These are phyloP conservation scores for Smutsia temminckii DNA, from an alignment of 2,797 vertebrate species.

Conservation along the genomic window DNA sequence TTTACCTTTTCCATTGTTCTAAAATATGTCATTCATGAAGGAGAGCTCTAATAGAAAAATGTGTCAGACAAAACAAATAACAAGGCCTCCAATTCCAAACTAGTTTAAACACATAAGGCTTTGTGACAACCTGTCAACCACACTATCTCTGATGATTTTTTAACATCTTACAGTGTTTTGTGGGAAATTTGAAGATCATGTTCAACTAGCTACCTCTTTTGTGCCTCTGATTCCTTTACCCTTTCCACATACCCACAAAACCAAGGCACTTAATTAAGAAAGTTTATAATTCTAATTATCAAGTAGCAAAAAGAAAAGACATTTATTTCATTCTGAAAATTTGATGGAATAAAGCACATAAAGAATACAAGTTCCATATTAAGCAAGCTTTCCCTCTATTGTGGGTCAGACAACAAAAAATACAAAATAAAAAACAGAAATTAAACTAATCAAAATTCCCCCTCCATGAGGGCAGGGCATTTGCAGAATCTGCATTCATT, in stretches of 20 bases:
- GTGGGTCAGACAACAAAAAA: background rate
- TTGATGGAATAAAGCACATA: background rate
- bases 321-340: constrained; percentile 18
- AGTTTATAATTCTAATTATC: constrained; percentile 38
- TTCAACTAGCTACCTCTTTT: background rate
- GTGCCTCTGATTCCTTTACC: background rate
- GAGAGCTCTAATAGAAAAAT: constrained; percentile 60
- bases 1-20: constrained; percentile 68
- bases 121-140: background rate
- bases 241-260: background rate
- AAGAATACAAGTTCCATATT: background rate
- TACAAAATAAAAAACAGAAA: background rate
- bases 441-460: background rate
- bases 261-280: background rate
- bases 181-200: background rate
- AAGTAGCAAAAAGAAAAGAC: background rate
- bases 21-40: constrained; percentile 51
- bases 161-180: background rate
- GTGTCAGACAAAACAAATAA: constrained; percentile 59
- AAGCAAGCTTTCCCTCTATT: background rate
- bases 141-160: background rate
- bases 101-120: constrained; percentile 56
- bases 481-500: background rate
- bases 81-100: constrained; percentile 45
- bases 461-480: background rate